These are phyloP conservation scores for Chionodraco myersi DNA, from an alignment of 2,113 vertebrate genomes.

Conservation along the genomic window DNA sequence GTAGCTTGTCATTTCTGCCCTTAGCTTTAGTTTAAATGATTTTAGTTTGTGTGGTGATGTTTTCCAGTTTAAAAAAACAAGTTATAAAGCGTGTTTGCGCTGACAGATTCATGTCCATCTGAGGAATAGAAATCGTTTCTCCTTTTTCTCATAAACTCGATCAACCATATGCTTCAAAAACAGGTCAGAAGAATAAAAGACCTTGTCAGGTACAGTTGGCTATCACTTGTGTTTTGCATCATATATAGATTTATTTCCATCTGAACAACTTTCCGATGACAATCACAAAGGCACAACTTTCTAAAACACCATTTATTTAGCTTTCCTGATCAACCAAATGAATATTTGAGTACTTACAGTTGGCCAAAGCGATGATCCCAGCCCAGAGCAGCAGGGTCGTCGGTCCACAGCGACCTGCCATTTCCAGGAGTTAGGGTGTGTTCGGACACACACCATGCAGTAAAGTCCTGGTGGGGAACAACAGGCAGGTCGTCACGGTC, in stretches of 20 bases:
- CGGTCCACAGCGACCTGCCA: constrained; percentile 87
- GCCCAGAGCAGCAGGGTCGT: constrained; percentile 83
- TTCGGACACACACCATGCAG: constrained; percentile 84
- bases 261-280: neutral
- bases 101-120: constrained; percentile 48
- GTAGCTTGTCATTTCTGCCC: constrained; percentile 53
- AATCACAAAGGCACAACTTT: neutral
- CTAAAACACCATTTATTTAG: neutral
- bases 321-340: neutral
- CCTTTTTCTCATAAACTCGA: constrained; percentile 18
- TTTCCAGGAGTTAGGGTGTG: constrained; percentile 83
- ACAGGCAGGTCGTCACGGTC: constrained; percentile 68
- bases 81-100: constrained; percentile 13
- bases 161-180: constrained; percentile 39
- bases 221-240: constrained; percentile 10
- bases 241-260: neutral
- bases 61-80: constrained; percentile 21
- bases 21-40: constrained; percentile 48
- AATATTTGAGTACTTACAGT: constrained; percentile 75
- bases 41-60: constrained; percentile 34
- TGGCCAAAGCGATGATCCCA: constrained; percentile 72
- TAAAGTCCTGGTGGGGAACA: constrained; percentile 80
- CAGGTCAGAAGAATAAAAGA: neutral
- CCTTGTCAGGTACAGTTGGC: neutral
- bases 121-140: constrained; percentile 14